These are phyloP conservation scores for Danio jaintianensis DNA, from an alignment of 2,797 vertebrate species.

Conservation along the genomic window DNA sequence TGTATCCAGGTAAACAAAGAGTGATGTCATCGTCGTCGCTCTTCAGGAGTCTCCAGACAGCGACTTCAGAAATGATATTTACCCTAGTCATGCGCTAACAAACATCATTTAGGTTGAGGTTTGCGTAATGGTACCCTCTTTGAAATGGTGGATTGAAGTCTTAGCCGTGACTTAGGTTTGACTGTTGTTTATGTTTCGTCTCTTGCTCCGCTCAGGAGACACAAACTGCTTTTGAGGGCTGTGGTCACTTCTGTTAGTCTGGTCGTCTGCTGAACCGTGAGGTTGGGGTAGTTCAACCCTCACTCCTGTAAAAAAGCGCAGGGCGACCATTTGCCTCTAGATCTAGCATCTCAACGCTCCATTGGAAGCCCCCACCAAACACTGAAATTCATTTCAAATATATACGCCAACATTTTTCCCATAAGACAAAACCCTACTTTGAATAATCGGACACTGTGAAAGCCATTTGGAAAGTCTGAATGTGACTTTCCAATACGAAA, in stretches of 20 bases:
- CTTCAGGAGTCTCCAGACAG: slow-evolving; percentile 36
- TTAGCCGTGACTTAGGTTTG: slow-evolving; percentile 28
- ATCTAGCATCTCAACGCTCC: too few relatives aligned
- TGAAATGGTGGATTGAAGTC: slow-evolving; percentile 26
- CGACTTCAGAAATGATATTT: slow-evolving; percentile 40
- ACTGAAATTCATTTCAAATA: neutral
- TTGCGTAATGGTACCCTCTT: neutral
- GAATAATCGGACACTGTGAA: slow-evolving; percentile 27
- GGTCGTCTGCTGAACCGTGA: slow-evolving; percentile 40
- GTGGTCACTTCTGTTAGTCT: slow-evolving; percentile 42
- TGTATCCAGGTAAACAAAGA: slow-evolving; percentile 33
- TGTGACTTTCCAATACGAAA: neutral
- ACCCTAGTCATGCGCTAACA: slow-evolving; percentile 17
- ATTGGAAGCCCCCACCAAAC: too few relatives aligned
- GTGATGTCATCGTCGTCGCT: neutral
- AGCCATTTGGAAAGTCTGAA: slow-evolving; percentile 13
- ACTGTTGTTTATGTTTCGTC: slow-evolving; percentile 38
- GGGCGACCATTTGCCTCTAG: slow-evolving; percentile 31
- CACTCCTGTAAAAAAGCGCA: slow-evolving; percentile 33
- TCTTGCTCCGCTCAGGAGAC: slow-evolving; percentile 23
- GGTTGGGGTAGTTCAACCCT: slow-evolving; percentile 15
- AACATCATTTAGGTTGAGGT: slow-evolving; percentile 31
- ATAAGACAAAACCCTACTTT: neutral
- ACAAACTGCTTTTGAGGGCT: slow-evolving; percentile 49
- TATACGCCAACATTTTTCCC: neutral